These are phyloP conservation scores for Phaonia tiefii DNA, from an alignment of 2,888 invertebrate species.

Conservation along the genomic window DNA sequence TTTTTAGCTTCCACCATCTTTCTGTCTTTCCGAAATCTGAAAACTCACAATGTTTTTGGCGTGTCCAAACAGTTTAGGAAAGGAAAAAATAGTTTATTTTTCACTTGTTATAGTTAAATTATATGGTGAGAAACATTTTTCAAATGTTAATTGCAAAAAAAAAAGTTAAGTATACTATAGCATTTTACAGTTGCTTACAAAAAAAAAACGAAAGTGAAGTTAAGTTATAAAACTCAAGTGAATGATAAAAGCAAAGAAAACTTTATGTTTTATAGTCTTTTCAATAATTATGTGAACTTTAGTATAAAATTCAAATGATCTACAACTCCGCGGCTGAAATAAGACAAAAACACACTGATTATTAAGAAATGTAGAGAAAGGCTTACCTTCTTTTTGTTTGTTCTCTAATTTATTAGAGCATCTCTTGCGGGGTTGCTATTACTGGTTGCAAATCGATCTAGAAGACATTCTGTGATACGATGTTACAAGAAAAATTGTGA, in stretches of 20 bases:
- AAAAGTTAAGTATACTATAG: constrained; percentile 37
- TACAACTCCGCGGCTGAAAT: constrained; percentile 51
- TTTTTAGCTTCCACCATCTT: constrained; percentile 34
- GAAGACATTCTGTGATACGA: no score
- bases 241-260: constrained; percentile 24
- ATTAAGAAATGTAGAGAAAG: constrained; percentile 39
- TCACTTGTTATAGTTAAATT: constrained; percentile 12
- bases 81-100: background rate
- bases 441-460: background rate
- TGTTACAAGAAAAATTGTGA: no score
- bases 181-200: constrained; percentile 61
- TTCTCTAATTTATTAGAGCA: background rate
- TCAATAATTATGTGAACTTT: constrained; percentile 15
- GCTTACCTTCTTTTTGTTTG: constrained; percentile 52
- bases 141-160: constrained; percentile 52
- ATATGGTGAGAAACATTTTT: constrained; percentile 43
- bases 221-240: constrained; percentile 37
- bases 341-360: constrained; percentile 58
- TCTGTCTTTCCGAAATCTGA: background rate
- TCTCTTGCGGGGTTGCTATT: background rate
- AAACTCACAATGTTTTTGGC: constrained; percentile 9
- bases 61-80: background rate
- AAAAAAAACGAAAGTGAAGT: constrained; percentile 30
- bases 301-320: constrained; percentile 20
- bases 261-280: constrained; percentile 9